A percentile compares a stretch with the other conserved stretches of the same genome.
These are phyloP conservation scores for Heliconius erato DNA, from an alignment of 2,888 invertebrate genomes.

Conservation along the genomic window DNA sequence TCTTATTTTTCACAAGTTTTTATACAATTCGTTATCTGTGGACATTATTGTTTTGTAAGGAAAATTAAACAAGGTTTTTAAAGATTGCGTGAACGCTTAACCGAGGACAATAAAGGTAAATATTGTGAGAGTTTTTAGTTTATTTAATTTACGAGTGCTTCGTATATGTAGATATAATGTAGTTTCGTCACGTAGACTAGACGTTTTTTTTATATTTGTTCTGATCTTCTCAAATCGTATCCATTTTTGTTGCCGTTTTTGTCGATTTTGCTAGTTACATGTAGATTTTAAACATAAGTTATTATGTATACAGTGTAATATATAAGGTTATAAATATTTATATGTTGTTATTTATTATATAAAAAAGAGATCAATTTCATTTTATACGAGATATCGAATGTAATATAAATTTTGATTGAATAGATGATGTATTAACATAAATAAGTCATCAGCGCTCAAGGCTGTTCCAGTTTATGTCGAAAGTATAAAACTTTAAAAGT, in stretches of 20 bases:
- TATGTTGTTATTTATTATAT: neutral
- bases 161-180: constrained; percentile 18
- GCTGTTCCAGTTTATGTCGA: constrained; percentile 54
- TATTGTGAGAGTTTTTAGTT: constrained; percentile 49
- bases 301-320: neutral
- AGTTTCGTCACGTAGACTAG: constrained; percentile 40
- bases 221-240: constrained; percentile 18
- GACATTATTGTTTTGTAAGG: constrained; percentile 56
- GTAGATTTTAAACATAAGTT: neutral
- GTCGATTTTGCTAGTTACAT: no score
- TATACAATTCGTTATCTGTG: constrained; percentile 59
- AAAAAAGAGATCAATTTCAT: neutral
- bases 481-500: constrained; percentile 33
- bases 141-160: constrained; percentile 51
- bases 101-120: constrained; percentile 68
- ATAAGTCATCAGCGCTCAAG: constrained; percentile 55
- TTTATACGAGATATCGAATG: constrained; percentile 33
- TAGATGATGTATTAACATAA: constrained; percentile 55
- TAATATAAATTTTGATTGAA: constrained; percentile 51
- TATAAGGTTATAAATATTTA: neutral
- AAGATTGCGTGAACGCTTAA: constrained; percentile 56
- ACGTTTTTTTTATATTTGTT: constrained; percentile 17
- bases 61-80: constrained; percentile 58
- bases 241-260: constrained; percentile 25
- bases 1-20: constrained; percentile 58